Evolutionary conservation across 2,113 vertebrate species (phyloP), one percentile per base, ranked within the genome.

Genomic region (Entomyzon cyanotis): DNA sequence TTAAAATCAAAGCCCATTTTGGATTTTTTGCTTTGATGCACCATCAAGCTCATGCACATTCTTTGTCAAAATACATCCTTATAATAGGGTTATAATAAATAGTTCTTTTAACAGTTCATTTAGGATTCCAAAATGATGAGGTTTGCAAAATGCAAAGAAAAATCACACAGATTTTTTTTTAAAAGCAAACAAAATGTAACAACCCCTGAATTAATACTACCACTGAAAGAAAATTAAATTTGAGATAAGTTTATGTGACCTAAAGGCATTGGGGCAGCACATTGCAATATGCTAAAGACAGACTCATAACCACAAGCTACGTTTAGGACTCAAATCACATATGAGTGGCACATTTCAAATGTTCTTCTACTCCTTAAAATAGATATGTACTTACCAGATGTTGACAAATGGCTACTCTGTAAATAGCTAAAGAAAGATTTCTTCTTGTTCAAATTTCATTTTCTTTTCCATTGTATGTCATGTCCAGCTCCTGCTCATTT

Each of bases 71-170:
- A 92, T 71, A 68, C 13, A 84, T 71, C 64, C n/a, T 52, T 42
- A 88, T 82, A 90, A 92, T 68, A 95, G 73, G 12, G 47, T 58
- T 82, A 78, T 69, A 94, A 97, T 76, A 96, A 93, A 95, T 92
- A 90, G 82, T 82, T 84, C 71, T 87, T 92, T 93, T 90, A 97
- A 92, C 85, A 95, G 88, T 53, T 93, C 83, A 92, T 90, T 90
- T 95, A 88, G 73, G 89, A 95, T 84, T 89, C 28, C 37, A 90
- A 89, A 95, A 79, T 58, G 70, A 95, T 89, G 86, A 96, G 77
- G 83, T 90, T 63, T 88, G 88, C 84, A 91, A 96, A 96, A 96
- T 28, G 73, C 63, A 89, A 79, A 84, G 80, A 93, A 96, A 91
- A 92, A 96, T 68, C 44, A 73, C 21, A 56, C 23, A 20, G 16